A percentile compares a stretch with the other conserved stretches of the same genome.
Conservation (phyloP, 2,797 vertebrate genomes). For the Muraenolepis orangiensis region DNA sequence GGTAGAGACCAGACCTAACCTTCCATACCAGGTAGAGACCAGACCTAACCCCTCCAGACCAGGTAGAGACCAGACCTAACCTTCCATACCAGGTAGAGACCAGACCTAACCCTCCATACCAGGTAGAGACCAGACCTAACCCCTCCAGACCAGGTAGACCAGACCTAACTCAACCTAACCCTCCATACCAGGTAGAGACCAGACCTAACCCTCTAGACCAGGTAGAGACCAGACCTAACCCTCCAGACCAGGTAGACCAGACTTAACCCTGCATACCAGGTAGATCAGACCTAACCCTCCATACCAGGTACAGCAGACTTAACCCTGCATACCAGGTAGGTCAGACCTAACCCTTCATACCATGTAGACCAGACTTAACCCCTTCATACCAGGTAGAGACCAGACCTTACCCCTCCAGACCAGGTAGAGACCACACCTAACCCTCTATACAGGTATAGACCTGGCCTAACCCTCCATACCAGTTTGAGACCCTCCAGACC, state of each 20-base stretch:
- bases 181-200: neutral
- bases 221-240: constrained; percentile 30
- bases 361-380: neutral
- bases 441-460: no score
- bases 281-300: neutral
- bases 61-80: neutral
- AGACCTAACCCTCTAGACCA: no score
- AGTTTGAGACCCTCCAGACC: constrained; percentile 55
- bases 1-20: neutral
- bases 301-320: neutral
- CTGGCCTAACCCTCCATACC: constrained; percentile 80
- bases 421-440: neutral
- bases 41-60: neutral
- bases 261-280: neutral
- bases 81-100: no score
- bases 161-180: no score
- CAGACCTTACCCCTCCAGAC: neutral
- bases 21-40: neutral
- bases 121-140: neutral
- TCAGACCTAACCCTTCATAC: no score
- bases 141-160: neutral
- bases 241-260: constrained; percentile 89
- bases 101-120: neutral
- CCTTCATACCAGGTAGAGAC: neutral
- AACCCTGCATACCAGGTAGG: neutral